Evolutionary conservation across 2,797 vertebrate genomes (phyloP).

Genomic region (Chromobotia macracanthus): DNA sequence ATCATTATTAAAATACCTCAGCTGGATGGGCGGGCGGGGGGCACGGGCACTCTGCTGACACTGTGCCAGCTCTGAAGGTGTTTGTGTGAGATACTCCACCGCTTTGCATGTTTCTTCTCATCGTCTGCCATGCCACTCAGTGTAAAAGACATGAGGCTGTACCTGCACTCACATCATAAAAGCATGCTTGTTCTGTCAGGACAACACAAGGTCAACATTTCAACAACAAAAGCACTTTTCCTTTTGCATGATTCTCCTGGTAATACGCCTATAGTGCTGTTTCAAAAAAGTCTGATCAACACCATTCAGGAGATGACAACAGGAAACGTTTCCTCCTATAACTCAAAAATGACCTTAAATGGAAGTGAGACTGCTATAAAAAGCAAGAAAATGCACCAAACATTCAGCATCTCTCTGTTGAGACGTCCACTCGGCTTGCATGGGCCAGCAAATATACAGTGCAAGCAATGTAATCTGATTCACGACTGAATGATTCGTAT

Average conservation of each 20-base stretch:
- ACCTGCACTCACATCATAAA: not conserved
- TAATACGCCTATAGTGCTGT: not conserved
- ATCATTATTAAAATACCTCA: conserved; percentile 65
- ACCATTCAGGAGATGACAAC: not conserved
- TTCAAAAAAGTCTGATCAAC: not conserved
- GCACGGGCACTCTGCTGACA: conserved; percentile 50
- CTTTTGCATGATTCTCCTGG: not conserved
- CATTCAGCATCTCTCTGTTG: too few relatives aligned
- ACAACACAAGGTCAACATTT: conserved; percentile 12
- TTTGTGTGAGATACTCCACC: conserved; percentile 45
- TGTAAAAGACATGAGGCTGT: conserved; percentile 8
- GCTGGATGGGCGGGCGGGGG: conserved; percentile 55
- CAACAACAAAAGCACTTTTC: not conserved
- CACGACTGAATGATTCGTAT: too few relatives aligned
- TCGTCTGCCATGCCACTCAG: not conserved
- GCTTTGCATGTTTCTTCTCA: conserved; percentile 3
- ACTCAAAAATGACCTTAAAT: too few relatives aligned
- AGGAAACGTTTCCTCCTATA: too few relatives aligned
- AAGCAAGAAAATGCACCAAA: too few relatives aligned
- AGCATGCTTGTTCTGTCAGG: not conserved
- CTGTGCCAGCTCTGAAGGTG: conserved; percentile 34
- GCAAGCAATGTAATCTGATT: too few relatives aligned
- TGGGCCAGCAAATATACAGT: too few relatives aligned
- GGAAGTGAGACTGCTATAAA: too few relatives aligned
- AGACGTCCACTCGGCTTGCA: too few relatives aligned